phyloP scores from a whole-genome alignment of 2,113 vertebrate genomes.

The Irena cyanogastra region DNA sequence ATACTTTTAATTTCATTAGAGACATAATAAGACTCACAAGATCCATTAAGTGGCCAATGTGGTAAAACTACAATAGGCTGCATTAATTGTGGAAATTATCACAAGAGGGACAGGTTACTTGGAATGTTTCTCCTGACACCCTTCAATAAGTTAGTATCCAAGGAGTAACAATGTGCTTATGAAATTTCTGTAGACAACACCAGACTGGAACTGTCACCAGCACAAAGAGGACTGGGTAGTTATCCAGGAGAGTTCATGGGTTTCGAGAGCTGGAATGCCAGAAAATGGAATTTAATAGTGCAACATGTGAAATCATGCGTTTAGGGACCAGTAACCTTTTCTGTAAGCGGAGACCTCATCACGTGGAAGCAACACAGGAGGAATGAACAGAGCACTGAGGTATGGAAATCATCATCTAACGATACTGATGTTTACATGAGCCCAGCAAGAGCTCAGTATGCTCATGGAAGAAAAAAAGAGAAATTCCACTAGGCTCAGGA shows the following conservation, averaged over 20 bases:
- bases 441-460: background rate
- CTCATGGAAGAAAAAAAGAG: background rate
- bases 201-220: background rate
- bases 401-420: background rate
- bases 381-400: background rate
- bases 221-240: background rate
- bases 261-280: background rate
- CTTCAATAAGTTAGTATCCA: background rate
- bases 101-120: background rate
- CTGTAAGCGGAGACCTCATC: constrained; percentile 11
- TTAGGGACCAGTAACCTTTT: background rate
- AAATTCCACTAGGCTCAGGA: background rate
- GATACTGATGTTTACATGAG: background rate
- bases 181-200: background rate
- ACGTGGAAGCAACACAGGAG: background rate
- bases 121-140: background rate
- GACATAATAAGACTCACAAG: background rate
- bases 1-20: background rate
- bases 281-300: background rate
- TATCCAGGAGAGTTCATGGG: background rate
- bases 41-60: background rate
- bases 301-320: background rate
- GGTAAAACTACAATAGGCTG: background rate
- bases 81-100: background rate
- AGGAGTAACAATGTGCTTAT: background rate